Conservation (phyloP, 2,797 vertebrate genomes). For the Pterois miles region DNA sequence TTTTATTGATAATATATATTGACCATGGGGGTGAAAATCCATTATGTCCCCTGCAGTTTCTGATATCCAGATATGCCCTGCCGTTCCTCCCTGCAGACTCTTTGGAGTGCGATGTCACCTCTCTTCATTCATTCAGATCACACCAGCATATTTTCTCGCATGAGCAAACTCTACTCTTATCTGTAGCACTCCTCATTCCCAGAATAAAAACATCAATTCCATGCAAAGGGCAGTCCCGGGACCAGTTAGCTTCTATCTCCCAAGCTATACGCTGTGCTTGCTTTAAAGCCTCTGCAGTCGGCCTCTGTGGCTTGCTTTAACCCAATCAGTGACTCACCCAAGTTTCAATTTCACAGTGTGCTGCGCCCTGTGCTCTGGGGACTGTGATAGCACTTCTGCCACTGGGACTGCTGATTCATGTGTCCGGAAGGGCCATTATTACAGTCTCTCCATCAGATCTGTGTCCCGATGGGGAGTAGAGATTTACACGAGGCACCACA, state of each 20-base stretch:
- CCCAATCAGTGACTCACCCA: conserved; percentile 56
- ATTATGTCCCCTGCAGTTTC: background rate
- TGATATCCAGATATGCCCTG: background rate
- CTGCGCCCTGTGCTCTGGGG: conserved; percentile 45
- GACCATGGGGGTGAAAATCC: background rate
- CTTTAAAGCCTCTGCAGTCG: conserved; percentile 28
- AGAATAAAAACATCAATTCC: conserved; percentile 31
- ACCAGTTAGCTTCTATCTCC: conserved; percentile 16
- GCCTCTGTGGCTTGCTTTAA: conserved; percentile 37
- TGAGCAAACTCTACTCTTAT: conserved; percentile 17
- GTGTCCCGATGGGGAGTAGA: conserved; percentile 15
- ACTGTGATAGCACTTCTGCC: conserved; percentile 46
- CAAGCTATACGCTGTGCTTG: background rate
- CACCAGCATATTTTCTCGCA: background rate
- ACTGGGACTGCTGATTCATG: conserved; percentile 62
- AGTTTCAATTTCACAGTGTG: conserved; percentile 76
- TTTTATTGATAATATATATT: background rate
- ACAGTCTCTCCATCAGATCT: conserved; percentile 49
- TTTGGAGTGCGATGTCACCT: background rate
- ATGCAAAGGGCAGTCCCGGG: conserved; percentile 11
- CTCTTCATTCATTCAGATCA: background rate
- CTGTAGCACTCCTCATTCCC: conserved; percentile 1
- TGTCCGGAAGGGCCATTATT: conserved; percentile 53
- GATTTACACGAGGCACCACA: conserved; percentile 47
- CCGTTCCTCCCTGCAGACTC: background rate